Percentiles rank a stretch among this genome's conserved stretches.
Evolutionary conservation across 2,113 vertebrate species (phyloP).

Genomic region (Pristiophorus japonicus): DNA sequence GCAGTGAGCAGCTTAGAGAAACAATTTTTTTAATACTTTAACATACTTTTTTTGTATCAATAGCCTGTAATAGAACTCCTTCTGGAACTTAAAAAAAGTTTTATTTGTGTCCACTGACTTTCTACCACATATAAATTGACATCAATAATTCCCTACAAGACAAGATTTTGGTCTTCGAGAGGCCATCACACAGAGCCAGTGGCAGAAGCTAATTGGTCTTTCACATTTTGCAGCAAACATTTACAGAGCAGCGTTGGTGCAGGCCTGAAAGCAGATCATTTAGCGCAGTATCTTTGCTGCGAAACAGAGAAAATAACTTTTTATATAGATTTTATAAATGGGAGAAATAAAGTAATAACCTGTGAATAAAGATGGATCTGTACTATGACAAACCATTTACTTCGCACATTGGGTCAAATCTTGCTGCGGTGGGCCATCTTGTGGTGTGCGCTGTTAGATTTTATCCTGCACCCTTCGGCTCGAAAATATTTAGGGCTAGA

Average conservation of each 20-base stretch:
- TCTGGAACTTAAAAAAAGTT: too few species aligned
- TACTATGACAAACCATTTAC: too few species aligned
- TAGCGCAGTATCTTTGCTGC: not conserved
- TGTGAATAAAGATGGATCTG: not conserved
- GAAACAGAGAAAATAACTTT: not conserved
- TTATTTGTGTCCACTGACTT: not conserved
- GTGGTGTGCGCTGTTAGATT: too few species aligned
- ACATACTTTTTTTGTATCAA: not conserved
- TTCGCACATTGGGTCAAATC: too few species aligned
- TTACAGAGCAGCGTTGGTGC: not conserved
- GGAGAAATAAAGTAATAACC: not conserved
- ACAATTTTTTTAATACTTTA: not conserved
- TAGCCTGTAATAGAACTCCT: not conserved
- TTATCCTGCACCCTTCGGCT: not conserved
- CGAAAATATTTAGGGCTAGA: not conserved
- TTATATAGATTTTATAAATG: not conserved
- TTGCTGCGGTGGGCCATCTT: too few species aligned
- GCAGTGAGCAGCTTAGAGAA: not conserved
- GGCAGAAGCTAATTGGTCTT: not conserved
- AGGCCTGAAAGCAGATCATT: not conserved
- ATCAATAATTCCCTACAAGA: not conserved
- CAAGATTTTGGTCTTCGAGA: not conserved
- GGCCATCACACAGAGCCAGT: not conserved
- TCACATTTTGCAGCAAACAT: too few species aligned
- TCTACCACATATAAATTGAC: not conserved